Conservation (phyloP, 2,113 vertebrate genomes). For the Danionella cerebrum region DNA sequence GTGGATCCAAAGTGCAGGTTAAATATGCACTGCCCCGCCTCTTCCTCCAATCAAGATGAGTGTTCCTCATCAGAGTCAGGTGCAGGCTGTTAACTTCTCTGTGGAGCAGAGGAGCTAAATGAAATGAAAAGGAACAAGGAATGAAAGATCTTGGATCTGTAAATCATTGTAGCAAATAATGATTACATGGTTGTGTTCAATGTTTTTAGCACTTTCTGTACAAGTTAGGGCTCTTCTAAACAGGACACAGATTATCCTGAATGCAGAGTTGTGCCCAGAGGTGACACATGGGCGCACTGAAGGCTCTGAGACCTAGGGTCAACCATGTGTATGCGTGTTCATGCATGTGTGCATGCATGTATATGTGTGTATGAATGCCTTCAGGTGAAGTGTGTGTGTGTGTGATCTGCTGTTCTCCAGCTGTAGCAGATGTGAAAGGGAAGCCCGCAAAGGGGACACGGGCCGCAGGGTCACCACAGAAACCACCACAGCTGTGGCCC, state of each 20-base stretch:
- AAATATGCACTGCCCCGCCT: too few species aligned
- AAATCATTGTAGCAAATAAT: too few species aligned
- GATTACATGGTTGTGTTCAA: too few species aligned
- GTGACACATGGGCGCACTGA: conserved; percentile 27
- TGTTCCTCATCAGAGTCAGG: too few species aligned
- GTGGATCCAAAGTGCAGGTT: too few species aligned
- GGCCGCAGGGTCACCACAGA: conserved; percentile 40
- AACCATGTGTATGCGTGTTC: conserved; percentile 17
- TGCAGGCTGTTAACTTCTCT: too few species aligned
- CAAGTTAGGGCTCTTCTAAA: too few species aligned
- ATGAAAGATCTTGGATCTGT: too few species aligned
- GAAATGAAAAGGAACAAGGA: too few species aligned
- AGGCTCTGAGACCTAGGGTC: conserved; percentile 22
- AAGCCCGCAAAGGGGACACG: conserved; percentile 55
- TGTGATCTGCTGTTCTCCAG: conserved; percentile 54
- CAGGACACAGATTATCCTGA: conserved; percentile 2
- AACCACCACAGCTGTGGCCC: conserved; percentile 41
- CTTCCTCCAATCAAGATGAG: too few species aligned
- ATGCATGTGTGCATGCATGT: conserved; percentile 31
- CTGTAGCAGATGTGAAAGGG: conserved; percentile 57
- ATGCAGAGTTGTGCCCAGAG: conserved; percentile 21
- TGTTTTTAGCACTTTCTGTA: too few species aligned
- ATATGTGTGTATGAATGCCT: conserved; percentile 43
- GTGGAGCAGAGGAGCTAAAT: too few species aligned
- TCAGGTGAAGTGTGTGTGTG: conserved; percentile 53